Evolutionary conservation across 2,888 invertebrate genomes (phyloP).

Genomic region (Zele albiditarsus): DNA sequence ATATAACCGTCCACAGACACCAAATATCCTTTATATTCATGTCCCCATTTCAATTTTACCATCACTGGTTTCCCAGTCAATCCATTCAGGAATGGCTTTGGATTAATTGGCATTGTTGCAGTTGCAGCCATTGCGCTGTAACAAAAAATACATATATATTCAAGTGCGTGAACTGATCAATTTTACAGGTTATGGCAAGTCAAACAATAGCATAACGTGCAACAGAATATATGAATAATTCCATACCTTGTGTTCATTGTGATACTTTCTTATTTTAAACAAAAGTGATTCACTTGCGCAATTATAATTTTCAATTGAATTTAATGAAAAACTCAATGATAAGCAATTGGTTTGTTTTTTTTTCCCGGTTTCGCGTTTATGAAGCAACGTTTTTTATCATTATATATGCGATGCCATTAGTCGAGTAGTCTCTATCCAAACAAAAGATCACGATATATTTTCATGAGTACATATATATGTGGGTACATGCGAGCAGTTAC

Average conservation of each 20-base stretch:
- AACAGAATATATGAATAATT: neutral
- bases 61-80: constrained; percentile 98
- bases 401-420: too few species aligned
- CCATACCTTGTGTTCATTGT: neutral
- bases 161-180: neutral
- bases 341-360: too few species aligned
- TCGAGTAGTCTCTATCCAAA: too few species aligned
- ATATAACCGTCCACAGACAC: constrained; percentile 99
- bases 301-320: neutral
- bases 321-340: neutral
- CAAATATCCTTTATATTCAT: constrained; percentile 98
- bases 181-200: neutral
- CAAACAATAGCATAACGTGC: neutral
- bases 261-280: too few species aligned
- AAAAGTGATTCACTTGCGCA: too few species aligned
- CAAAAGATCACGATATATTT: too few species aligned
- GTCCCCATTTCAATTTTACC: constrained; percentile 99
- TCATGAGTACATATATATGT: too few species aligned
- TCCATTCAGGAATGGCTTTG: constrained; percentile 98
- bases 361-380: too few species aligned
- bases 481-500: too few species aligned
- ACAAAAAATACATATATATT: neutral
- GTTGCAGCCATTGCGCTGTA: constrained; percentile 63
- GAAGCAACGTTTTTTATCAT: too few species aligned
- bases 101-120: constrained; percentile 96